phyloP scores from a whole-genome alignment of 2,888 invertebrate species.

The Dicyrtoma fusca region DNA sequence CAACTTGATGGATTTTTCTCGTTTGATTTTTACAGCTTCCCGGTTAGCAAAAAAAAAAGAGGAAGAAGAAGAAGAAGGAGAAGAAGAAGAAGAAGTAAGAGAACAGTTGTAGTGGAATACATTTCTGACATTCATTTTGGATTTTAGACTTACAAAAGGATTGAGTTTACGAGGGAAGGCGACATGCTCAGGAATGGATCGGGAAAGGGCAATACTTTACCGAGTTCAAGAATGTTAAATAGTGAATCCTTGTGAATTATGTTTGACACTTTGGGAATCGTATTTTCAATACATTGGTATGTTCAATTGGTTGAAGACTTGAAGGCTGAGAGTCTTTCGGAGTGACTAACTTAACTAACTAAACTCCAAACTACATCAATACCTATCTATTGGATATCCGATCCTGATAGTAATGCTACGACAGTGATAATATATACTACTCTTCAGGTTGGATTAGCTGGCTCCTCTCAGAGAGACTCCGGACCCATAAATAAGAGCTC shows the following conservation, averaged over 20 bases:
- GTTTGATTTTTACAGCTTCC: no score
- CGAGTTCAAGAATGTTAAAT: conserved; percentile 20
- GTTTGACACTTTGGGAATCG: conserved; percentile 30
- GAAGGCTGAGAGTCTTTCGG: background rate
- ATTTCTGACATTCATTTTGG: no score
- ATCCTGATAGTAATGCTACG: background rate
- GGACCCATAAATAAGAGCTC: conserved; percentile 19
- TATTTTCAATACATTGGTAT: conserved; percentile 32
- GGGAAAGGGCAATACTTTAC: conserved; percentile 10
- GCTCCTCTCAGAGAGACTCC: background rate
- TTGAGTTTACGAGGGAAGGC: background rate
- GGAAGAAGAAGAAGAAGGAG: no score
- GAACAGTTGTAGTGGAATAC: no score
- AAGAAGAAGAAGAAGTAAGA: no score
- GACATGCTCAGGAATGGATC: background rate
- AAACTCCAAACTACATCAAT: background rate
- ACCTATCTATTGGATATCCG: no score
- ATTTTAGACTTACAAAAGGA: no score
- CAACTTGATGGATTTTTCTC: no score
- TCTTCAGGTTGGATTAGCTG: conserved; percentile 20
- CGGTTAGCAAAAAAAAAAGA: no score
- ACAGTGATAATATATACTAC: background rate
- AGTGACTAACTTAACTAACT: background rate
- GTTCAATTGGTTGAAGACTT: conserved; percentile 23
- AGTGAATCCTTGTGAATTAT: conserved; percentile 31